Evolutionary conservation across 2,888 invertebrate species (phyloP).

Genomic region (Caenorhabditis imperialis): DNA sequence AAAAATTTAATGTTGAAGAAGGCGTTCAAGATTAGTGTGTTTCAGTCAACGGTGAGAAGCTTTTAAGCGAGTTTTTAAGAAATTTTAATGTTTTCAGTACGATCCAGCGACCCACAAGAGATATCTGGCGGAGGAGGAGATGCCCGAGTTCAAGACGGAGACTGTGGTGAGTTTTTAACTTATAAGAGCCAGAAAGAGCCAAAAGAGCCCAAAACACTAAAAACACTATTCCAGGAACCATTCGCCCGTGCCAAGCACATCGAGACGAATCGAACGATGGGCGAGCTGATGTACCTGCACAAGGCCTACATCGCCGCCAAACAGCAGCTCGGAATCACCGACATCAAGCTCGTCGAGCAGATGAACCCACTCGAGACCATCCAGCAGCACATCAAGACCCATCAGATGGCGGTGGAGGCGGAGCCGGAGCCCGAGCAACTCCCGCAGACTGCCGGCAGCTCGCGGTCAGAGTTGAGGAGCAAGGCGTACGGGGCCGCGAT

Average conservation of each 20-base stretch:
- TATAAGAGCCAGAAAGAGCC: too few species aligned
- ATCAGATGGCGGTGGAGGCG: slow-evolving; percentile 2
- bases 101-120: slow-evolving; percentile 52
- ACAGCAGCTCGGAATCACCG: slow-evolving; percentile 9
- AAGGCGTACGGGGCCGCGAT: slow-evolving; percentile 51
- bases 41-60: slow-evolving; percentile 43
- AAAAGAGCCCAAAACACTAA: too few species aligned
- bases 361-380: slow-evolving; percentile 10
- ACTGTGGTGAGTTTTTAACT: slow-evolving; percentile 8
- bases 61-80: not conserved
- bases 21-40: slow-evolving; percentile 47
- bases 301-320: slow-evolving; percentile 19
- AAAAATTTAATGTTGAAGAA: slow-evolving; percentile 46
- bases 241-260: slow-evolving; percentile 18
- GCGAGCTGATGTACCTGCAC: slow-evolving; percentile 31
- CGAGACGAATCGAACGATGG: slow-evolving; percentile 1
- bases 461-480: slow-evolving; percentile 13
- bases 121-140: slow-evolving; percentile 38
- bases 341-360: slow-evolving; percentile 15
- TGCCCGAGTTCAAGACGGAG: slow-evolving; percentile 10
- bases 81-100: slow-evolving; percentile 31
- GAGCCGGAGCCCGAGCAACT: not conserved
- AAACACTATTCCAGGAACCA: slow-evolving; percentile 47
- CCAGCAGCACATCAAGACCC: slow-evolving; percentile 9
- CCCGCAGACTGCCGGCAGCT: slow-evolving; percentile 25